Evolutionary conservation across 2,888 invertebrate species (phyloP), one percentile per base, ranked within the genome.

Genomic region (Apoderus coryli): DNA sequence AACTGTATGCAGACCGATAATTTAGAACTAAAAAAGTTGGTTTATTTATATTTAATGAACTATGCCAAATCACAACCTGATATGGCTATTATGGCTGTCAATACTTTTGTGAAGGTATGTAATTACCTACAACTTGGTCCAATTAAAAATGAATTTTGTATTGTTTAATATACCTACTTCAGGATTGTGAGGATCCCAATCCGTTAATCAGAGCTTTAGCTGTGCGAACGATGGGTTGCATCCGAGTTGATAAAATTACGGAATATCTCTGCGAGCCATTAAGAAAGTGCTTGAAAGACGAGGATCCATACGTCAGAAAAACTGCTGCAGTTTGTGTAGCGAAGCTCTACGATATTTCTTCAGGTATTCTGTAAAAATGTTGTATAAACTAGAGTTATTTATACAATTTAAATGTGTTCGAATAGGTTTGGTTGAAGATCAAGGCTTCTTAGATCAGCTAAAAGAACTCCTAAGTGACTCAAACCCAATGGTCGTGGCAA

Each of bases 1-100:
- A 98, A 98, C 62, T 98, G 98, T 57, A 98, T 99, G 96, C 98
- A 98, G 64, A 99, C 98, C 0, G 98, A 98, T 56, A 99, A 98
- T 61, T 64, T 98, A 53, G 98, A 98, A 59, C 61, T 99, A 45
- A 98, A 98, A 64, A 99, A 99, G 53, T 66, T 98, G 28, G 98
- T 99, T 2, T 99, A 98, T 58, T 65, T 99, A 29, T 98, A 98
- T 56, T 64, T 98, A 47, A 99, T 98, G 98, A 98, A 99, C 60
- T 99, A 98, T 60, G 98, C 98, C 31, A 99, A 98, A 61, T 93
- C 92, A 31, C 98, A 98, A 60, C 98, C 98, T 0, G 98, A 98
- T 56, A 92, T 96, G 86, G 98, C 98, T 32, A 99, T 98, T 38
- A 95, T 98, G 95, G 98, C 98, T 7, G 98, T 98, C 34, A 98